A percentile compares a stretch with the other conserved stretches of the same genome.
Evolutionary conservation across 2,797 vertebrate species (phyloP).

Genomic region (Sebastes dallii): DNA sequence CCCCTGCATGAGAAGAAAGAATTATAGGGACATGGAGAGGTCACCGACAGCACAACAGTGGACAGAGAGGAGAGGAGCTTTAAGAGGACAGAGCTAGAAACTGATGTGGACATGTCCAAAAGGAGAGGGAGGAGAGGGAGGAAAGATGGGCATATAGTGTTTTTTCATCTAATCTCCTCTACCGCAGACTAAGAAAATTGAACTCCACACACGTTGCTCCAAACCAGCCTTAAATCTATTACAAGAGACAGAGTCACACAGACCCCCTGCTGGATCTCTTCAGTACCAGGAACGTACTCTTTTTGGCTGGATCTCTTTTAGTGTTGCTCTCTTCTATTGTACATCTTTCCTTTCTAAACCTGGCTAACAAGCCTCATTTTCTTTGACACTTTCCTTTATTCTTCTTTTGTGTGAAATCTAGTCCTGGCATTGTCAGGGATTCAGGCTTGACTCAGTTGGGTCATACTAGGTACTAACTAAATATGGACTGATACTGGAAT

Average conservation of each 20-base stretch:
- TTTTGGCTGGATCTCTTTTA: not conserved
- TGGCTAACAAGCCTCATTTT: not conserved
- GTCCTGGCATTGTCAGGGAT: not conserved
- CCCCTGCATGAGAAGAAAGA: slow-evolving; percentile 24
- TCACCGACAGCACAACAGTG: slow-evolving; percentile 16
- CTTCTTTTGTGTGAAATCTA: not conserved
- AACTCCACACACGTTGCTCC: slow-evolving; percentile 10
- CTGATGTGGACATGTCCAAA: slow-evolving; percentile 11
- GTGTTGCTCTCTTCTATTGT: not conserved
- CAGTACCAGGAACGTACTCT: not conserved
- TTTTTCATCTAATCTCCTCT: slow-evolving; percentile 15
- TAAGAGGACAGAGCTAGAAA: slow-evolving; percentile 5
- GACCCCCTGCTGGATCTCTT: slow-evolving; percentile 31
- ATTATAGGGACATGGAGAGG: slow-evolving; percentile 37
- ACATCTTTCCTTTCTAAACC: slow-evolving; percentile 14
- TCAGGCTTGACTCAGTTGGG: not conserved
- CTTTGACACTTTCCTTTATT: not conserved
- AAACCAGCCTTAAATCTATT: slow-evolving; percentile 37
- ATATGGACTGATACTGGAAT: not conserved
- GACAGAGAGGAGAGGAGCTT: not conserved
- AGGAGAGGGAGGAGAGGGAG: not conserved
- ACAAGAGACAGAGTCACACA: slow-evolving; percentile 17
- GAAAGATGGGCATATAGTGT: not conserved
- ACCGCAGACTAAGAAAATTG: not conserved
- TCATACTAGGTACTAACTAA: not conserved